Base-by-base conservation (phyloP, 2,888 invertebrate genomes). In the Harpalus rubripes region DNA sequence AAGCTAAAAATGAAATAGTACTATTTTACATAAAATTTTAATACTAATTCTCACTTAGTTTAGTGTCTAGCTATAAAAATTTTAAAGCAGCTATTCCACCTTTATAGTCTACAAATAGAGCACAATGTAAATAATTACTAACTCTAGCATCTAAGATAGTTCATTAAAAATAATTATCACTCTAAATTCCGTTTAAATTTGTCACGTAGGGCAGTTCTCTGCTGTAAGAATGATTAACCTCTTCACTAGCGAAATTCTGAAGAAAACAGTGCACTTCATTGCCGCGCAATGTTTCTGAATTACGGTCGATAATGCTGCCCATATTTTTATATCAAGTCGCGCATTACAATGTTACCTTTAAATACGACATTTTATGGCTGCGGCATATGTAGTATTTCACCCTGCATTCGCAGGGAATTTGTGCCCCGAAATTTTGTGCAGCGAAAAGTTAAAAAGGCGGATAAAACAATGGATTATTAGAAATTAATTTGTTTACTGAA, bases 301-400 rank as follows among this genome's bases (percentile, higher is more conserved):
- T 65, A 81, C 63, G 65, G 15, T 44, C 63, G 81, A 81, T 81
- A 81, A 81, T 65, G 65, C 44, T 18, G 44, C 12, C 65, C 63
- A 52, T 65, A 81, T 52, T 52, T 81, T 81, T 65, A 16, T 63
- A 81, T 81, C 81, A 81, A 81, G 81, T 74, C 72, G 41, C 41
- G 72, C 44, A 44, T 74, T 74, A 74, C 72, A 74, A 74, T 59
- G 79, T 79, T 79, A 79, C 79, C 61, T 79, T 78, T 79, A 79
- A 79, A 79, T 79, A 39, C 41, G 58, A 58, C 79, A 58, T 58
- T 79, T 79, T 61, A 61, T 79, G 39, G 15, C 7, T n/a, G 68
- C 26, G n/a, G 12, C 41, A 39, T 32, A 39, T 68, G 39, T 68
- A 39, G 63, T 63, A 63, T 63, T 63, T 63, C 63, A 63, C 63